phyloP scores from a whole-genome alignment of 2,797 vertebrate genomes.

The Chaenodraco wilsoni region DNA sequence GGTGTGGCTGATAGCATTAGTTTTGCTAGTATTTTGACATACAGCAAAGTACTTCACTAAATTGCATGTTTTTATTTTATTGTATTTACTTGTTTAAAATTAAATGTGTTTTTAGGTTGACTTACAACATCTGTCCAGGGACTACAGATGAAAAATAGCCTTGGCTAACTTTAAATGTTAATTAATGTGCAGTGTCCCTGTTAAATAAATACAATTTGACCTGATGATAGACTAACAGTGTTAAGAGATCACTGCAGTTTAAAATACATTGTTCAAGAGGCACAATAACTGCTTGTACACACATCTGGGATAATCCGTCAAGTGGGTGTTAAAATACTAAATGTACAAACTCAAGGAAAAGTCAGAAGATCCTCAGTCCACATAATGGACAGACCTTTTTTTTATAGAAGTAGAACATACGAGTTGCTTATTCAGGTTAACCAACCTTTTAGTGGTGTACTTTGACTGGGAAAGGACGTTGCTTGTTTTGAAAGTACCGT shows the following conservation, averaged over 20 bases:
- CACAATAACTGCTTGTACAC: background rate
- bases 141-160: too few relatives aligned
- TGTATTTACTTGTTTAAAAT: too few relatives aligned
- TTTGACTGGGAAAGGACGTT: background rate
- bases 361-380: background rate
- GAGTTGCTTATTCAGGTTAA: background rate
- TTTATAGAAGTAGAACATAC: too few relatives aligned
- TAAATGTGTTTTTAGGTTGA: too few relatives aligned
- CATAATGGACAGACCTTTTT: too few relatives aligned
- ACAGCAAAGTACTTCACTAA: too few relatives aligned
- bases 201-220: too few relatives aligned
- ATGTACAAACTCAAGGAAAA: too few relatives aligned
- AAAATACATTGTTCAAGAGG: background rate
- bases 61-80: too few relatives aligned
- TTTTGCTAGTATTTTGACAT: background rate
- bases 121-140: too few relatives aligned
- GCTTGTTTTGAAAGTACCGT: conserved; percentile 6
- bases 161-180: too few relatives aligned
- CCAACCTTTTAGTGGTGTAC: background rate
- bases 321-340: background rate
- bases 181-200: too few relatives aligned
- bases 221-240: background rate
- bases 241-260: background rate
- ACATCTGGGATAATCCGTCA: background rate
- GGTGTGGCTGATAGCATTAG: background rate